Conservation (phyloP, 2,113 vertebrate species). For the Cephalopterus ornatus region DNA sequence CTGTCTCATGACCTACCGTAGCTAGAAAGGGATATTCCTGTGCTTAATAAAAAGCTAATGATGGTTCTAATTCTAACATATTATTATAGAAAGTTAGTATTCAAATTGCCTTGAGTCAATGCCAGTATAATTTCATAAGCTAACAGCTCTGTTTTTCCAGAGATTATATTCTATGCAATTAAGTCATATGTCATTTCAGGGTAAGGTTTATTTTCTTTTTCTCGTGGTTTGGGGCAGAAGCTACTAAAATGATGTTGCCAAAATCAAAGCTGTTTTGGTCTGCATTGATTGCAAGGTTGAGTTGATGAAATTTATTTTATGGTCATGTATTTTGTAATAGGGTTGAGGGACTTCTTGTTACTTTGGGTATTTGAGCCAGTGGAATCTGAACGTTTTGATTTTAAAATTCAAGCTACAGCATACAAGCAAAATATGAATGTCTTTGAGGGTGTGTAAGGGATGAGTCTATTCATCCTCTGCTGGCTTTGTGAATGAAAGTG, state of each 20-base stretch:
- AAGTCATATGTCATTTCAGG: not conserved
- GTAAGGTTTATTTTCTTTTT: slow-evolving; percentile 5
- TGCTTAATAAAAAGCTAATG: slow-evolving; percentile 24
- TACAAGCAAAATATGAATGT: not conserved
- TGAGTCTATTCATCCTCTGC: not conserved
- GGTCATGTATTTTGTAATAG: not conserved
- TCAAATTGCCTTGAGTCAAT: not conserved
- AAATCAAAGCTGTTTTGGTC: not conserved
- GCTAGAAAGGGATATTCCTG: not conserved
- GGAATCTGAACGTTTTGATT: not conserved
- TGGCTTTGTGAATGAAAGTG: not conserved
- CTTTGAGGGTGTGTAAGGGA: not conserved
- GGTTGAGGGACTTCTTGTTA: not conserved
- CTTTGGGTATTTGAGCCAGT: not conserved
- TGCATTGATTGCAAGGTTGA: not conserved
- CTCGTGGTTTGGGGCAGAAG: not conserved
- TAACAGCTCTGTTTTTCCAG: not conserved
- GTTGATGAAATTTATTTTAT: not conserved
- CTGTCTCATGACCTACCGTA: not conserved
- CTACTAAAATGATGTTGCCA: not conserved
- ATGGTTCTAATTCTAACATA: slow-evolving; percentile 6
- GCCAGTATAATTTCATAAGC: slow-evolving; percentile 5
- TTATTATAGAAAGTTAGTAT: not conserved
- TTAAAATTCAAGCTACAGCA: not conserved
- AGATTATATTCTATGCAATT: not conserved